Evolutionary conservation across 2,797 vertebrate species (phyloP).

Genomic region (Centroberyx gerrardi): DNA sequence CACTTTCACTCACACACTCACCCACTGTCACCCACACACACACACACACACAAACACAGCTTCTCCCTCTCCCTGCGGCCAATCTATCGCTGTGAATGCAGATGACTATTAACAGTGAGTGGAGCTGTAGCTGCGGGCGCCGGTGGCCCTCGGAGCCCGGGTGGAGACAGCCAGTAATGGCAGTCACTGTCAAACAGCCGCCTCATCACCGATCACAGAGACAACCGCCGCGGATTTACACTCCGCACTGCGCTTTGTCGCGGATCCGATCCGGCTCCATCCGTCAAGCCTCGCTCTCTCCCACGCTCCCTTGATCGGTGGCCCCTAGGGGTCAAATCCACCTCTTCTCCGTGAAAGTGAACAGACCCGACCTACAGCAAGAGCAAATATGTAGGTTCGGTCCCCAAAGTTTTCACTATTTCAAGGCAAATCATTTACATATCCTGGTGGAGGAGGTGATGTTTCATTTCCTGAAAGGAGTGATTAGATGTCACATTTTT

Average conservation of each 20-base stretch:
- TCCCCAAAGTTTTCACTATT: no score
- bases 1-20: constrained; percentile 1
- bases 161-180: constrained; percentile 46
- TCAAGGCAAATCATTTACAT: constrained; percentile 1
- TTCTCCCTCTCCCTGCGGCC: constrained; percentile 12
- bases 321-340: constrained; percentile 5
- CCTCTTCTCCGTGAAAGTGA: background rate
- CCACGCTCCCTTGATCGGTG: constrained; percentile 6
- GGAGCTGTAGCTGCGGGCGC: constrained; percentile 39
- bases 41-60: background rate
- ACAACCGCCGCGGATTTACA: constrained; percentile 67
- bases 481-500: background rate
- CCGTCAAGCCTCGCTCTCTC: constrained; percentile 32
- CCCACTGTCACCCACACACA: constrained; percentile 10
- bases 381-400: no score
- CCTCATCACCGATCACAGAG: constrained; percentile 64
- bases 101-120: constrained; percentile 56
- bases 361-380: background rate
- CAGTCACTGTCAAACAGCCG: constrained; percentile 44
- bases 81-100: constrained; percentile 27
- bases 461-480: constrained; percentile 22
- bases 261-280: constrained; percentile 56
- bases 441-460: background rate
- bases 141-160: constrained; percentile 26
- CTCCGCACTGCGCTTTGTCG: constrained; percentile 55